Evolutionary conservation across 2,888 invertebrate genomes (phyloP).

Genomic region (Nemotelus pantherinus): DNA sequence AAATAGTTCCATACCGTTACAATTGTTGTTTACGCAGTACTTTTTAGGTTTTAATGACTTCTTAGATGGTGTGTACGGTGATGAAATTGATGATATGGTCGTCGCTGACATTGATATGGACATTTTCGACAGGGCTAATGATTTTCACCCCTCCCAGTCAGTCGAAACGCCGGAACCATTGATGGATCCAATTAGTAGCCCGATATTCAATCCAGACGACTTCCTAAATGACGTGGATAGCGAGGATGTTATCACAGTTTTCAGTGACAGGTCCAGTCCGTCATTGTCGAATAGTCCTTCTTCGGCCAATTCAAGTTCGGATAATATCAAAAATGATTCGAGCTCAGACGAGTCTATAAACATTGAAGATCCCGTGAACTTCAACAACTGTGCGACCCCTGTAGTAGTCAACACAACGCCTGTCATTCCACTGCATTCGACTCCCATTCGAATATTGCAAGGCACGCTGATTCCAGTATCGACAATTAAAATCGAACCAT

Average conservation of each 20-base stretch:
- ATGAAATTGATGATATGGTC: slow-evolving; percentile 40
- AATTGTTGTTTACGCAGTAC: background rate
- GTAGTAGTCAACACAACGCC: slow-evolving; percentile 3
- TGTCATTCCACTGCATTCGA: slow-evolving; percentile 4
- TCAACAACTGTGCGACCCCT: slow-evolving; percentile 14
- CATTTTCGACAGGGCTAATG: slow-evolving; percentile 9
- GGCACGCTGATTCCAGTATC: slow-evolving; percentile 37
- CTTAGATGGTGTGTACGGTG: slow-evolving; percentile 25
- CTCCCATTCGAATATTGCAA: slow-evolving; percentile 24
- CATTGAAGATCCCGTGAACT: slow-evolving; percentile 51
- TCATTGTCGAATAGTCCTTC: slow-evolving; percentile 59
- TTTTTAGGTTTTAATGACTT: slow-evolving; percentile 30
- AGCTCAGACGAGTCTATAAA: slow-evolving; percentile 56
- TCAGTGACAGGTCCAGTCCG: slow-evolving; percentile 57
- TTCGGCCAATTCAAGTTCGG: slow-evolving; percentile 23
- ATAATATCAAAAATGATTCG: slow-evolving; percentile 49
- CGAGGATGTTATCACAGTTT: slow-evolving; percentile 50
- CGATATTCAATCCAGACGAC: slow-evolving; percentile 57
- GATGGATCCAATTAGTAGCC: background rate
- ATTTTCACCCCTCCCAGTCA: background rate
- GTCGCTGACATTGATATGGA: slow-evolving; percentile 24
- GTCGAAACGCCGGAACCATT: background rate
- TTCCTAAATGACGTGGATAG: slow-evolving; percentile 58
- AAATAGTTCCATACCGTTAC: background rate
- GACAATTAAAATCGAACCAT: slow-evolving; percentile 22